Evolutionary conservation across 2,888 invertebrate species (phyloP).

Genomic region (Tenthredo amoena): DNA sequence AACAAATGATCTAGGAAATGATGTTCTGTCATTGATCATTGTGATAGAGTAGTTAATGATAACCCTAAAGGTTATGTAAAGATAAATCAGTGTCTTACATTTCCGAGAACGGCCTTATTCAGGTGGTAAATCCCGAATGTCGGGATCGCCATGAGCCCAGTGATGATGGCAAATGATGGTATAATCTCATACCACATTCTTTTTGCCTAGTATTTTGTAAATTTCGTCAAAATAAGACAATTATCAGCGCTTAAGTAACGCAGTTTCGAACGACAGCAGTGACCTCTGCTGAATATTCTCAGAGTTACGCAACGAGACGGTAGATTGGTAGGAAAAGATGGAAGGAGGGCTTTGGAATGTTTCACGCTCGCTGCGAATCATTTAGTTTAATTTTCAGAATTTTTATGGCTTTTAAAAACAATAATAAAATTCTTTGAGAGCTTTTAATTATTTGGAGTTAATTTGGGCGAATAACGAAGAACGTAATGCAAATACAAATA

Average conservation of each 20-base stretch:
- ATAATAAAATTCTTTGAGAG: no score
- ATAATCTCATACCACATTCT: constrained; percentile 44
- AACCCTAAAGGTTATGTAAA: constrained; percentile 45
- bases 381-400: no score
- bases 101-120: constrained; percentile 34
- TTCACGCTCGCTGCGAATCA: no score
- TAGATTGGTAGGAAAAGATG: background rate
- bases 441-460: no score
- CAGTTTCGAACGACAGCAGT: background rate
- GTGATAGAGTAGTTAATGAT: background rate
- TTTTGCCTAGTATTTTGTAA: background rate
- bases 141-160: background rate
- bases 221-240: background rate
- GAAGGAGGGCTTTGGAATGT: background rate
- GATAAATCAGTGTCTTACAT: constrained; percentile 39
- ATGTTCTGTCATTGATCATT: background rate
- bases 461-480: no score
- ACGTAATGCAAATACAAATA: no score
- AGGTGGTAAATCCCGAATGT: background rate
- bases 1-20: background rate
- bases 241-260: background rate
- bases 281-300: background rate
- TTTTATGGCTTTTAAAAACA: no score
- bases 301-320: background rate
- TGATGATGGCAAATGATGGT: constrained; percentile 34